phyloP scores from a whole-genome alignment of 1,140 invertebrate genomes.

The Rhyacophila brunnea region DNA sequence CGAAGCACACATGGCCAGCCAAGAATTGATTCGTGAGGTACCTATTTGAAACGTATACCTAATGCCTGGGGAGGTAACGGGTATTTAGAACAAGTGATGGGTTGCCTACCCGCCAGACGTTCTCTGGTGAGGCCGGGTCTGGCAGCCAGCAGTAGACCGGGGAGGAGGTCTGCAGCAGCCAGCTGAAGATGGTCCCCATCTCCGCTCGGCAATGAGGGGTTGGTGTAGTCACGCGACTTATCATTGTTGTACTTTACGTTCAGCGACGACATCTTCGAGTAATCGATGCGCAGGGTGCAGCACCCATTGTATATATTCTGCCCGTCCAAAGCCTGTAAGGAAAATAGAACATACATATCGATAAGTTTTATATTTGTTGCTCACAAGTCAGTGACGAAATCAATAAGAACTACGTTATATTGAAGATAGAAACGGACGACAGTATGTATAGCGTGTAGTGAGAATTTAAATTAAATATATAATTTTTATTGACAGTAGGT shows the following conservation, averaged over 20 bases:
- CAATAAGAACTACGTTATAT: too few relatives aligned
- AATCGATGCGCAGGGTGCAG: conserved; percentile 98
- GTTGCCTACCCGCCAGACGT: conserved; percentile 41
- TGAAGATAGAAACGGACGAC: too few relatives aligned
- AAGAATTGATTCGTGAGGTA: too few relatives aligned
- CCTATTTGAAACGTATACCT: too few relatives aligned
- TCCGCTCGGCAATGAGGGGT: conserved; percentile 92
- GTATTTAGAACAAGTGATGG: too few relatives aligned
- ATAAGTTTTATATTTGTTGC: too few relatives aligned
- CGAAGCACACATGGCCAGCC: too few relatives aligned
- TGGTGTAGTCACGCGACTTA: conserved; percentile 98
- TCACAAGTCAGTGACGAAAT: too few relatives aligned
- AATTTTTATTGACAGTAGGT: too few relatives aligned
- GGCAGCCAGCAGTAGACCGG: conserved; percentile 57
- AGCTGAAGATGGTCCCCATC: conserved; percentile 71
- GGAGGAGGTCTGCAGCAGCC: conserved; percentile 65
- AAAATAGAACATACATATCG: not conserved
- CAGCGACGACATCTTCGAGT: conserved; percentile 94
- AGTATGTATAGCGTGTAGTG: too few relatives aligned
- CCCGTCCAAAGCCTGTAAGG: conserved; percentile 83
- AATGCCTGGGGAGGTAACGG: too few relatives aligned
- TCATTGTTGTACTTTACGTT: conserved; percentile 99
- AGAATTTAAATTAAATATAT: too few relatives aligned
- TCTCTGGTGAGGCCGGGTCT: conserved; percentile 48
- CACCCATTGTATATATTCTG: conserved; percentile 99